Conservation (phyloP, 2,888 invertebrate genomes). For the Epiblema foenella region DNA sequence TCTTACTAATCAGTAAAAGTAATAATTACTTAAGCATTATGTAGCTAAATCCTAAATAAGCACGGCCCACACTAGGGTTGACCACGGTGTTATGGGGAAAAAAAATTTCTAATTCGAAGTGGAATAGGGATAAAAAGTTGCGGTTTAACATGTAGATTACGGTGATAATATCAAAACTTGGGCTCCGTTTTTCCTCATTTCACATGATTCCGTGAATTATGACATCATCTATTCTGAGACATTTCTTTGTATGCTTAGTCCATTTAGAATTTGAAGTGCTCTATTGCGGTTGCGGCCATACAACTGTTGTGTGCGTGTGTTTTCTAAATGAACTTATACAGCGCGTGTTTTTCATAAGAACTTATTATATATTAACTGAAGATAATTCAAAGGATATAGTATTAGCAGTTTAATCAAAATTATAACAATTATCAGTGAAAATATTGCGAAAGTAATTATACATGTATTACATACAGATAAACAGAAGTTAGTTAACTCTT, state of each 20-base stretch:
- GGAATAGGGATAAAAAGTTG: no score
- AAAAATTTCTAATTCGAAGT: no score
- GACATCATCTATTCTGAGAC: constrained; percentile 28
- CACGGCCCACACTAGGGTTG: no score
- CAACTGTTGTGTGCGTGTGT: not conserved
- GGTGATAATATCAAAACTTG: no score
- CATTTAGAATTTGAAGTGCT: not conserved
- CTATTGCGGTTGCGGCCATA: constrained; percentile 1
- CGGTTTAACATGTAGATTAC: no score
- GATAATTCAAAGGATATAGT: no score
- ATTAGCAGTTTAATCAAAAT: no score
- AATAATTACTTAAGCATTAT: not conserved
- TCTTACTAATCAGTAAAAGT: not conserved
- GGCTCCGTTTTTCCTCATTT: constrained; percentile 36
- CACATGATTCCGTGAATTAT: constrained; percentile 35
- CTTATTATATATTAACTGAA: not conserved
- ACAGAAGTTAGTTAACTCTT: no score
- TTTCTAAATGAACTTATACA: not conserved
- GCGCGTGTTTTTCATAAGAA: not conserved
- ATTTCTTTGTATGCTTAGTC: constrained; percentile 2
- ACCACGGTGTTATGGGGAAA: no score
- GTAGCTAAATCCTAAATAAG: constrained; percentile 27
- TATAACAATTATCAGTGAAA: no score
- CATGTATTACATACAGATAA: no score
- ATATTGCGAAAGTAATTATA: no score